A percentile compares a stretch with the other conserved stretches of the same genome.
phyloP scores from a whole-genome alignment of 2,113 vertebrate species.

The Nothocercus julius region DNA sequence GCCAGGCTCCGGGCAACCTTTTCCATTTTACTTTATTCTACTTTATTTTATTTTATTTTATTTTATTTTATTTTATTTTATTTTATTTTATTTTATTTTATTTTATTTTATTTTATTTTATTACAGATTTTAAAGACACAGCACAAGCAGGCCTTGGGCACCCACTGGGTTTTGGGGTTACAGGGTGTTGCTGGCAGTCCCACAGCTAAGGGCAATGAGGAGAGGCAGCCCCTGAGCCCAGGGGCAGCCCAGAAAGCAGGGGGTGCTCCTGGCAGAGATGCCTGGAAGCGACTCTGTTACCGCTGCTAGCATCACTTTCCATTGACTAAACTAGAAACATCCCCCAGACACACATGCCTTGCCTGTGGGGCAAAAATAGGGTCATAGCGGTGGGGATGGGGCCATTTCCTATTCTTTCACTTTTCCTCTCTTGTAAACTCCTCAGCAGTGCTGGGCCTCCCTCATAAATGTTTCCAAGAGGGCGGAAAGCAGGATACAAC shows the following conservation, averaged over 20 bases:
- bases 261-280: neutral
- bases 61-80: too few species aligned
- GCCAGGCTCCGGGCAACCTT: neutral
- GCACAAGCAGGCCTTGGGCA: neutral
- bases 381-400: neutral
- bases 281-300: neutral
- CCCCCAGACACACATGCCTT: neutral
- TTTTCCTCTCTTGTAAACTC: neutral
- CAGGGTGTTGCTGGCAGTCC: neutral
- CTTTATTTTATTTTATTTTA: too few species aligned
- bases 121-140: neutral
- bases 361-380: neutral
- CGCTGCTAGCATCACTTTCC: accelerated
- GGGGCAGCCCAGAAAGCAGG: neutral
- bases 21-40: too few species aligned
- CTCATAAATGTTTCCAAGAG: neutral
- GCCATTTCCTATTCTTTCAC: neutral
- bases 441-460: neutral
- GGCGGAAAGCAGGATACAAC: neutral
- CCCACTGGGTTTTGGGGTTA: neutral
- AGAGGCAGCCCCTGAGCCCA: neutral
- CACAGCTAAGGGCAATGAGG: neutral
- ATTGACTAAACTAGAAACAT: neutral
- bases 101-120: too few species aligned
- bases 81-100: too few species aligned